Evolutionary conservation across 2,797 vertebrate genomes (phyloP).

Genomic region (Microchirus variegatus): DNA sequence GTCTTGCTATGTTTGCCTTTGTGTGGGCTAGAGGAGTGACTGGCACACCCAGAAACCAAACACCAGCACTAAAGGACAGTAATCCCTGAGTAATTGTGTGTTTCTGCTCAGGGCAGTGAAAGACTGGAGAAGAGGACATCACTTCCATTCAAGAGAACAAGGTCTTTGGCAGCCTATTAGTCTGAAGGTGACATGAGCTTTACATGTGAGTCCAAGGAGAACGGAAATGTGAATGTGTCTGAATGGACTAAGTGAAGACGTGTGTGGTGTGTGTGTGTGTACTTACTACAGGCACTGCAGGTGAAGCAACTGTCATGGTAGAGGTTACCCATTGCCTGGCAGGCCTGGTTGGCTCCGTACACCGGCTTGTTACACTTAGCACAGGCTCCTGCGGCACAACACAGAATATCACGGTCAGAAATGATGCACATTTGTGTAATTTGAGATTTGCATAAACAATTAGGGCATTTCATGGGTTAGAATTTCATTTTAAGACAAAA

Average conservation of each 20-base stretch:
- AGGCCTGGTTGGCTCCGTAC: constrained; percentile 92
- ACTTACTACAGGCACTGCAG: constrained; percentile 97
- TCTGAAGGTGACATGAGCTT: constrained; percentile 29
- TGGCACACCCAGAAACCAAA: constrained; percentile 73
- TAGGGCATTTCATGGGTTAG: not conserved
- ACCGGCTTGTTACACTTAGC: constrained; percentile 93
- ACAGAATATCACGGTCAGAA: constrained; percentile 28
- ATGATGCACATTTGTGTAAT: constrained; percentile 3
- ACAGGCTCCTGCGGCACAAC: constrained; percentile 85
- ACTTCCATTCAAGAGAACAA: constrained; percentile 46
- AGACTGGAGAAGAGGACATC: constrained; percentile 27
- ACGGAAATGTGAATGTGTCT: constrained; percentile 14
- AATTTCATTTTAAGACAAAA: not conserved
- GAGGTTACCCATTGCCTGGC: constrained; percentile 97
- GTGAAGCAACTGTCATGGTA: constrained; percentile 96
- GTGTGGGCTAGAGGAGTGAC: constrained; percentile 55
- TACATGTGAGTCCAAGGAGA: not conserved
- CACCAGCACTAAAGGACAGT: constrained; percentile 48
- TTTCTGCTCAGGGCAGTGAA: constrained; percentile 32
- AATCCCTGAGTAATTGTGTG: constrained; percentile 60
- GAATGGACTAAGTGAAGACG: constrained; percentile 4
- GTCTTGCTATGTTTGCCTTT: constrained; percentile 34
- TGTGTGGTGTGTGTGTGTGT: constrained; percentile 23
- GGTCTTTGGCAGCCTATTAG: constrained; percentile 31
- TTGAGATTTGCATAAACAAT: not conserved